Base-by-base conservation (phyloP, 2,888 invertebrate species). In the Hydroisotoma schaefferi region DNA sequence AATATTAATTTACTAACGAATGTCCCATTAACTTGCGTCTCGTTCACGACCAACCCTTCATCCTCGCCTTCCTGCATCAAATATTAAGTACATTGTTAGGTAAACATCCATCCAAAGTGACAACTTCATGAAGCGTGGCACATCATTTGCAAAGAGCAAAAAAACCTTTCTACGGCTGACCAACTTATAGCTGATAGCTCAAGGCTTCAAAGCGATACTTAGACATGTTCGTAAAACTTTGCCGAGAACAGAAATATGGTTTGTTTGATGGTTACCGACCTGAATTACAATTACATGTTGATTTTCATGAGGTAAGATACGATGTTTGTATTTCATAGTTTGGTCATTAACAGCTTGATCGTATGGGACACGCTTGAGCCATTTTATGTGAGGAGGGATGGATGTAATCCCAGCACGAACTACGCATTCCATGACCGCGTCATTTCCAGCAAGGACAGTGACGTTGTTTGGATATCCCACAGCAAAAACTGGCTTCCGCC, bases 371-470 rank as follows among this genome's bases (percentile, higher is more conserved):
- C 70, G 68, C 55, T 72, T 72, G 28, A 72, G 44, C 71, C 71
- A 71, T 59, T 69, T 68, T 55, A 71, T 66, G 57, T 72, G 70
- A 22, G 72, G 72, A 48, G 70, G 68, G 53, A 72, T 65, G n/a
- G 64, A 60, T 10, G 67, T 61, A 47, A 60, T 58, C n/a, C 69
- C 69, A 37, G 62, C 59, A 51, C 61, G 57, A n/a, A 72, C 69
- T 37, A 67, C 63, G 54, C 72, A 72, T 58, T 71, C 68, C 68
- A 72, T 58, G 51, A 71, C 62, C 46, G 68, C 71, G 62, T 68
- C 69, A 38, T 63, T 65, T 38, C 72, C 72, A 56, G 65, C 58
- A n/a, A 68, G 23, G 18, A 71, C 70, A 5, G 63, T 72, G 43
- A 65, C 63, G 54, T 71, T 71, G 55, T 66, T 68, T 38, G 71